Base-by-base conservation (phyloP, 1,140 invertebrate genomes). In the Xylocopa sonorina region DNA sequence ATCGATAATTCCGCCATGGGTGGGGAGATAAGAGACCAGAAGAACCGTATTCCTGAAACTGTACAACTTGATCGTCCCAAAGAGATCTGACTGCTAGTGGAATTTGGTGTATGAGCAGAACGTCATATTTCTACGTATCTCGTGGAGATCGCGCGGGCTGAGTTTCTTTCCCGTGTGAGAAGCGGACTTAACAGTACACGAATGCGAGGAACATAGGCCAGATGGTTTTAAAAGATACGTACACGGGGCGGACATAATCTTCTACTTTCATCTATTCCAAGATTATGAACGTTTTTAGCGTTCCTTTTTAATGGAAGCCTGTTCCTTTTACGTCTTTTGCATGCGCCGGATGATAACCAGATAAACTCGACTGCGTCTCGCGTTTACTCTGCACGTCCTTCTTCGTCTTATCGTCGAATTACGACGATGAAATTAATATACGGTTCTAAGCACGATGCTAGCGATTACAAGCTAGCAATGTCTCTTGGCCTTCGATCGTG, bases 241-340 rank as follows among this genome's bases (percentile, higher is more conserved):
- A 24, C 38, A 64, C 46, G 18, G 16, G n/a, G 41, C 6, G 18
- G 21, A 64, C 63, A 29, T 46, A 64, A 64, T 64, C 63, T 64
- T 46, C 24, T 29, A 16, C 18, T 46, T 41, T 64, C 63, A 46
- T 64, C 63, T 64, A 46, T 46, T 41, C 27, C 24, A 29, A 46
- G 63, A 64, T 64, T 64, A 64, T 6, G 41, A 64, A 41, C 9
- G 57, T 46, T 64, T 63, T 64, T 64, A 64, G 46, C n/a, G 62
- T 46, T 64, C 16, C 62, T 24, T 12, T 64, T 27, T 64, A 64
- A 64, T 64, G 63, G 27, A 29, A 64, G 10, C 16, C 41, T 6
- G 41, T 27, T 46, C 27, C 14, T 64, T 64, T 46, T 46, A 29
- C 41, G 18, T 46, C 63, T 10, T 46, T 64, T 5, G n/a, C 63